Conservation (phyloP, 2,888 invertebrate genomes). For the Agapetus fuscipes region DNA sequence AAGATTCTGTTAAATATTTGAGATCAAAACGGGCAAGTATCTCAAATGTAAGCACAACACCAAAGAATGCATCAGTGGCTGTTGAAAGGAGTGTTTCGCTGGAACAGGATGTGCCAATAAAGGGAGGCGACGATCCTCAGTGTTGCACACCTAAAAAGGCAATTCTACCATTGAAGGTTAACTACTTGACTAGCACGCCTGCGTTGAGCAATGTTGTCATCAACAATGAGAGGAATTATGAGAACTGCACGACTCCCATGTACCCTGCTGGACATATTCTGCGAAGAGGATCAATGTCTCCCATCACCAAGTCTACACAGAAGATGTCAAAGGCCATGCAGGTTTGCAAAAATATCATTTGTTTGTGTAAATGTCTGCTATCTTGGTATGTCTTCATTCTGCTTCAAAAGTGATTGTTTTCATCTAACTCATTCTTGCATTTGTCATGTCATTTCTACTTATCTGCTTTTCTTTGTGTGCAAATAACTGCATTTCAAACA, state of each 20-base stretch:
- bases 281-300: conserved; percentile 76
- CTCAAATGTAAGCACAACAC: too few species aligned
- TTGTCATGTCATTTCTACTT: not conserved
- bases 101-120: too few species aligned
- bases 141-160: conserved; percentile 5
- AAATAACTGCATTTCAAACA: too few species aligned
- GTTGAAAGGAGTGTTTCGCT: conserved; percentile 20
- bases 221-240: conserved; percentile 10
- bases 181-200: conserved; percentile 41
- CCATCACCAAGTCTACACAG: conserved; percentile 79
- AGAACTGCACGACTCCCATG: conserved; percentile 35
- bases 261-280: conserved; percentile 28
- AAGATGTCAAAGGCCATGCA: conserved; percentile 83
- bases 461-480: not conserved
- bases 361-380: not conserved
- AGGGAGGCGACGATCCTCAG: not conserved
- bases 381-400: not conserved
- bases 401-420: not conserved
- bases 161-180: conserved; percentile 26
- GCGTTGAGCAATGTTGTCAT: conserved; percentile 24
- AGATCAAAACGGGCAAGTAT: conserved; percentile 3
- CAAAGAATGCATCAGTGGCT: conserved; percentile 4
- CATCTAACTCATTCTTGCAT: conserved; percentile 2
- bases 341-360: conserved; percentile 44
- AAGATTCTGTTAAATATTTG: conserved; percentile 30